Base-by-base conservation (phyloP, 2,113 vertebrate genomes). In the Myotis brandtii region DNA sequence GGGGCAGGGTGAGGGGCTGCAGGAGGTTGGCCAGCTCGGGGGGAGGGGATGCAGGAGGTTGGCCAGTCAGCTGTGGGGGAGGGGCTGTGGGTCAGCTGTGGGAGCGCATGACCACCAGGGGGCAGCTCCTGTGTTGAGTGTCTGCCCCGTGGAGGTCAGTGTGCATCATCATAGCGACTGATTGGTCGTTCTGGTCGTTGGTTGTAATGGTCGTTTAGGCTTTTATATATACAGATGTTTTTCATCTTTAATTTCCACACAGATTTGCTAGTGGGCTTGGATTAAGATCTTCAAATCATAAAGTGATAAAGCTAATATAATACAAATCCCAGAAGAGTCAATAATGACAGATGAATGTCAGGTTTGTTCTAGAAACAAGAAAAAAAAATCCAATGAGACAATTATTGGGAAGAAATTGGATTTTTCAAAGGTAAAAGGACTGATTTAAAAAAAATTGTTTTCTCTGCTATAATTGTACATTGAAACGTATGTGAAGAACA, bases 221-320 rank as follows among this genome's bases (percentile, higher is more conserved):
- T 27, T 27, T 91, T 82, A 92, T 95, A 77, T 93, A 73, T 69
- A 5, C 34, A 10, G 56, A 62, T 87, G n/a, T 84, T 54, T 86
- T 94, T 93, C 46, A 88, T 89, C 52, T 92, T 95, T 93, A 75
- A 95, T 83, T 54, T 76, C 27, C 82, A 91, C 73, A 79, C 70
- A 75, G 50, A 94, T 83, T 97, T 96, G 67, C 72, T 89, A 66
- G 34, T 79, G 73, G 66, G 37, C 20, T 86, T 64, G 54, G 67
- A n/a, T 95, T 95, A 93, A 94, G 88, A 92, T 91, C 94, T 94
- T 79, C 43, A 95, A 91, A 67, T 30, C 89, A 76, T 95, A 54
- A 81, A 89, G 37, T 67, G 89, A 93, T 91, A 82, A 93, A 79
- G 27, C 23, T 86, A 94, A 95, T 92, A 84, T 46, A 95, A 95